Evolutionary conservation across 2,888 invertebrate genomes (phyloP), one percentile per base, ranked within the genome.

Genomic region (Doris montereyensis): DNA sequence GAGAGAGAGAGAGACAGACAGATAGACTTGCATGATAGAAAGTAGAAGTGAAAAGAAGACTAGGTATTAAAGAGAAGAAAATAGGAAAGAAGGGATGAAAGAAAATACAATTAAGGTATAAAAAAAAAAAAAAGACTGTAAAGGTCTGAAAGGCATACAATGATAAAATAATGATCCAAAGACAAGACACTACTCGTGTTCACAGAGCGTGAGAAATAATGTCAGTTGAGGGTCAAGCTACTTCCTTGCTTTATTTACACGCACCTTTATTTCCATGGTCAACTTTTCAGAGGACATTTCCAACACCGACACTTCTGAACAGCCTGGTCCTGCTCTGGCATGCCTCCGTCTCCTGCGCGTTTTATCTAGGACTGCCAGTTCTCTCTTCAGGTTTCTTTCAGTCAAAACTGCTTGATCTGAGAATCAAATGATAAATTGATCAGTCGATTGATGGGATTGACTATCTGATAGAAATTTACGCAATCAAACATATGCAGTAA

Each of bases 371-470:
- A 85, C 76, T 52, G 84, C 83, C 52, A 90, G 76, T 58, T 86
- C 85, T 28, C 78, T 77, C 73, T 84, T 82, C 21, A 90, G 81
- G 67, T 84, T 88, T 58, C 79, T 81, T 30, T 86, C 85, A 3
- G 88, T 89, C 76, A 88, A 75, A 90, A 88, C 26, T 86, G 79
- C 58, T 85, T 87, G 78, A 87, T 86, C 90, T 90, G 86, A 32
- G 85, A 85, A 77, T 21, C 24, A 72, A 73, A 60, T 17, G 52
- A 41, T n/a, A n/a, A n/a, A n/a, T n/a, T n/a, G n/a, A n/a, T n/a
- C n/a, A n/a, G n/a, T n/a, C n/a, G n/a, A n/a, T n/a, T n/a, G n/a
- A n/a, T n/a, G n/a, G n/a, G n/a, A n/a, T n/a, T n/a, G n/a, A n/a
- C n/a, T n/a, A n/a, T n/a, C n/a, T n/a, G n/a, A n/a, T n/a, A n/a